phyloP scores from a whole-genome alignment of 2,113 vertebrate genomes.

The Aptenodytes forsteri region DNA sequence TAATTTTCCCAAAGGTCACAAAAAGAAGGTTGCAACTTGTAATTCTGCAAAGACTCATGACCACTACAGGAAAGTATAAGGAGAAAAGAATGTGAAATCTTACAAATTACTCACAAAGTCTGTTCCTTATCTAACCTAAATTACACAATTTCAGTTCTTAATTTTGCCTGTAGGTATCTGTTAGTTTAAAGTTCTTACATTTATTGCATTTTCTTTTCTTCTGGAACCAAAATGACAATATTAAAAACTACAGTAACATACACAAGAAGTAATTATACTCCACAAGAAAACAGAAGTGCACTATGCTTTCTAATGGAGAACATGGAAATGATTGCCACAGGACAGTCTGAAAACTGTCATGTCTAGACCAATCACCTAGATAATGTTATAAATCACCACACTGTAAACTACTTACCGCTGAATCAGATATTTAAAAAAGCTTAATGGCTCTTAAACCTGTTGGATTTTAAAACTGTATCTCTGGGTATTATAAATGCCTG shows the following conservation, averaged over 20 bases:
- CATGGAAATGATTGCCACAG: neutral
- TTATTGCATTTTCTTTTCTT: neutral
- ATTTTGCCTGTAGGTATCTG: neutral
- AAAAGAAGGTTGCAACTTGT: neutral
- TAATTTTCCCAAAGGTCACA: neutral
- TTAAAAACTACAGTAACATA: neutral
- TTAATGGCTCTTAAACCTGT: neutral
- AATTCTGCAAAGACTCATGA: neutral
- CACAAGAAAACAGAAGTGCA: neutral
- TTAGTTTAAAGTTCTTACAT: neutral
- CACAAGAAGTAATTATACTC: neutral
- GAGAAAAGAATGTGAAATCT: neutral
- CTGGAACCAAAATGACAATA: neutral
- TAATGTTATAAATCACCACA: neutral
- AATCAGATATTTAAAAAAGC: neutral
- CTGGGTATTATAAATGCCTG: neutral
- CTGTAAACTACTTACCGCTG: rapidly evolving
- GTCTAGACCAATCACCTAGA: neutral
- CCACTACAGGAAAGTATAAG: neutral
- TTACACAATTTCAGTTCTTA: neutral
- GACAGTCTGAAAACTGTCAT: neutral
- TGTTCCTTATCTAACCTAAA: neutral
- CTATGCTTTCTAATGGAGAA: neutral
- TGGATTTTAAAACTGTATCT: neutral
- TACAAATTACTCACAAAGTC: neutral